Conservation (phyloP, 2,888 invertebrate species). For the Strigamia crassipes region DNA sequence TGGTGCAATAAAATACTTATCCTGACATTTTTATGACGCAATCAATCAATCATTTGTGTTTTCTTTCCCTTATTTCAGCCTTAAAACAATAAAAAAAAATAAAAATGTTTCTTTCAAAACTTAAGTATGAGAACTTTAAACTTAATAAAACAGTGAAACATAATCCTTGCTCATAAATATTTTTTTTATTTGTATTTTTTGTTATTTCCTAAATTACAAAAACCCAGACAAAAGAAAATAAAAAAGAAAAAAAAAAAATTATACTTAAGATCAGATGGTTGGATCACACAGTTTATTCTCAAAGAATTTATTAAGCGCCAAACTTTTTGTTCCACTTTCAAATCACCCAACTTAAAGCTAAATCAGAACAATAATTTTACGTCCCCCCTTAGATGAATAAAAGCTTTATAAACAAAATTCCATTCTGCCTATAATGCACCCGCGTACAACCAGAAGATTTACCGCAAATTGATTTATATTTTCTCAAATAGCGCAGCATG, state of each 20-base stretch:
- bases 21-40: conserved; percentile 26
- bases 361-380: not conserved
- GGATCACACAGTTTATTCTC: conserved; percentile 15
- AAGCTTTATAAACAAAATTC: too few relatives aligned
- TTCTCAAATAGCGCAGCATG: too few relatives aligned
- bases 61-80: not conserved
- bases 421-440: too few relatives aligned
- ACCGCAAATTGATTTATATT: too few relatives aligned
- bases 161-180: conserved; percentile 18
- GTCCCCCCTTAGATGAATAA: too few relatives aligned
- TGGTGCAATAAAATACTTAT: conserved; percentile 3
- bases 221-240: not conserved
- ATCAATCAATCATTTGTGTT: conserved; percentile 22
- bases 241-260: not conserved
- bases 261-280: conserved; percentile 29
- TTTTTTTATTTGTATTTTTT: conserved; percentile 12
- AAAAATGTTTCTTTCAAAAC: conserved; percentile 8
- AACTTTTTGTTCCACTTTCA: not conserved
- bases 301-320: conserved; percentile 28
- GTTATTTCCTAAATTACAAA: conserved; percentile 5
- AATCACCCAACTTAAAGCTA: not conserved
- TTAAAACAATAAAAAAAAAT: not conserved
- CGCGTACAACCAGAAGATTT: too few relatives aligned
- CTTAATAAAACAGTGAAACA: conserved; percentile 37
- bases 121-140: conserved; percentile 6